phyloP scores from a whole-genome alignment of 2,797 vertebrate species.

The Rhinophrynus dorsalis region DNA sequence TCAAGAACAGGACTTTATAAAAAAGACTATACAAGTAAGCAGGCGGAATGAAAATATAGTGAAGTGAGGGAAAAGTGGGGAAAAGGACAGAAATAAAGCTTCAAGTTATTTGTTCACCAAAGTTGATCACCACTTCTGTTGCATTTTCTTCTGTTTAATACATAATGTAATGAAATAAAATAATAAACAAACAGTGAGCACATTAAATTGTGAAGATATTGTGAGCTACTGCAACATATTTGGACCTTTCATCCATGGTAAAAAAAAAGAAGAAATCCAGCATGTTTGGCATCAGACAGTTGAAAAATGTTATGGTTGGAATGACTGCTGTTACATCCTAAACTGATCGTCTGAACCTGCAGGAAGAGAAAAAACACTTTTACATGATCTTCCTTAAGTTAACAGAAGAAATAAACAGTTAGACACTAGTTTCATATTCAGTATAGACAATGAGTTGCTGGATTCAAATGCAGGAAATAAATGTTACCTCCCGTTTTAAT shows the following conservation, averaged over 20 bases:
- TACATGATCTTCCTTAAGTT: neutral
- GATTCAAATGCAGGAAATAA: too few species aligned
- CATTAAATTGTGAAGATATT: slow-evolving; percentile 9
- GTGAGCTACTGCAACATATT: slow-evolving; percentile 16
- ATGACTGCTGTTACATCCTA: slow-evolving; percentile 7
- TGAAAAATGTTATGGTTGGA: neutral
- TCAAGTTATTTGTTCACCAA: neutral
- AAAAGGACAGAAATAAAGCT: too few species aligned
- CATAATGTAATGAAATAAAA: neutral
- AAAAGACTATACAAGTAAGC: too few species aligned
- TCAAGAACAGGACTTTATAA: too few species aligned
- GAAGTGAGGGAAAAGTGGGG: neutral
- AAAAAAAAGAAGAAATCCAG: slow-evolving; percentile 38
- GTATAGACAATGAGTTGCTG: too few species aligned
- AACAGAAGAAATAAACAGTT: too few species aligned
- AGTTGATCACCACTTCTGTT: too few species aligned
- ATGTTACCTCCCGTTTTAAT: too few species aligned
- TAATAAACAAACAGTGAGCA: slow-evolving; percentile 1
- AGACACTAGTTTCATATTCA: too few species aligned
- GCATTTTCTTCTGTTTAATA: neutral
- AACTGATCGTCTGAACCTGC: slow-evolving; percentile 34
- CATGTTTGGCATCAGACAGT: slow-evolving; percentile 25
- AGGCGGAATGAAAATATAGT: too few species aligned
- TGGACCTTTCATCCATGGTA: slow-evolving; percentile 30
- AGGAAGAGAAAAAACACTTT: neutral